phyloP scores from a whole-genome alignment of 2,888 invertebrate species.

The Crioceris asparagi region DNA sequence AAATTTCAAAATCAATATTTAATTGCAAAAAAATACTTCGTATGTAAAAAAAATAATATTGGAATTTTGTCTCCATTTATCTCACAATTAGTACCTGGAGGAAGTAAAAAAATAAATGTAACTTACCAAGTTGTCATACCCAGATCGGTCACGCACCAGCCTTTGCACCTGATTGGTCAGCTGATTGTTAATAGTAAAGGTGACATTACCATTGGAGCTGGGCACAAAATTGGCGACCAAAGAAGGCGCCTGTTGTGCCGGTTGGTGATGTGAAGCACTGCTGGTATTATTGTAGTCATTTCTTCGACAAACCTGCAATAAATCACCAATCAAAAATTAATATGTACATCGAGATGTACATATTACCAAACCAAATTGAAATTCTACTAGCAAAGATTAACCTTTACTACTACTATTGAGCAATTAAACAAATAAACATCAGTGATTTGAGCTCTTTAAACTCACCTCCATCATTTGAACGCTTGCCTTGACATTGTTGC shows the following conservation, averaged over 20 bases:
- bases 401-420: not conserved
- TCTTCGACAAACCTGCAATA: constrained; percentile 50
- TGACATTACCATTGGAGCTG: constrained; percentile 71
- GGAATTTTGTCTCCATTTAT: no score
- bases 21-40: no score
- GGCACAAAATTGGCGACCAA: constrained; percentile 68
- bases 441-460: no score
- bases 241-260: constrained; percentile 40
- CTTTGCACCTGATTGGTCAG: constrained; percentile 63
- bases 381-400: not conserved
- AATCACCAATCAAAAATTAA: not conserved
- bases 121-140: constrained; percentile 65
- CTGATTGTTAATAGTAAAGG: constrained; percentile 90
- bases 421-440: not conserved
- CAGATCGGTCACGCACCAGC: constrained; percentile 59
- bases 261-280: constrained; percentile 42
- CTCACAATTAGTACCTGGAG: no score
- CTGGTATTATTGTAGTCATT: constrained; percentile 38
- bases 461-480: constrained; percentile 93
- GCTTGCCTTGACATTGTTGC: constrained; percentile 93
- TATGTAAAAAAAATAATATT: no score
- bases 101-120: no score
- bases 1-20: no score
- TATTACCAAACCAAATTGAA: no score
- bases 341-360: no score